Conservation (phyloP, 2,797 vertebrate species). For the Diplodus sargus region DNA sequence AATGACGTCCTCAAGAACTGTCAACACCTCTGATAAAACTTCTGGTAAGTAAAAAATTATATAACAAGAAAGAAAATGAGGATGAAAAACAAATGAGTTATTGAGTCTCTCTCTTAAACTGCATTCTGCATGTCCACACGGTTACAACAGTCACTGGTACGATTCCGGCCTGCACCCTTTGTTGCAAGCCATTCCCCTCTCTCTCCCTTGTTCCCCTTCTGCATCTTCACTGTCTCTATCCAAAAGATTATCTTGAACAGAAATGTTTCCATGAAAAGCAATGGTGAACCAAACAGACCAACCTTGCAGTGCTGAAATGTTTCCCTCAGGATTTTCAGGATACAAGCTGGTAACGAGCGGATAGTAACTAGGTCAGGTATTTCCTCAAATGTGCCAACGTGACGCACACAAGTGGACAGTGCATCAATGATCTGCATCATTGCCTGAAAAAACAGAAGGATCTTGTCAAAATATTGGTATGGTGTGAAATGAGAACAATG, state of each 20-base stretch:
- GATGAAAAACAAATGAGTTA: not conserved
- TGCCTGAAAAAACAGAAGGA: conserved; percentile 75
- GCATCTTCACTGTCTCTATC: too few species aligned
- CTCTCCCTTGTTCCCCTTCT: too few species aligned
- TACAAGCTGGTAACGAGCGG: conserved; percentile 87
- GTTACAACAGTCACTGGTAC: too few species aligned
- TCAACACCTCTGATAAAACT: not conserved
- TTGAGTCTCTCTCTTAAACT: not conserved
- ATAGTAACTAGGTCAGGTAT: conserved; percentile 81
- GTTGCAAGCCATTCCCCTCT: too few species aligned
- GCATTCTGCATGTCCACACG: too few species aligned
- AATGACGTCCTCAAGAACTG: not conserved
- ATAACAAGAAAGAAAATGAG: not conserved
- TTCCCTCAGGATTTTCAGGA: conserved; percentile 89
- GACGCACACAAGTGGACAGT: conserved; percentile 87
- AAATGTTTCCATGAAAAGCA: not conserved
- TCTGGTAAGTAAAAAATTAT: not conserved
- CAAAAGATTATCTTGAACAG: too few species aligned
- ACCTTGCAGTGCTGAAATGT: conserved; percentile 93
- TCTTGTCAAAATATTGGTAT: conserved; percentile 5
- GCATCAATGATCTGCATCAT: conserved; percentile 88
- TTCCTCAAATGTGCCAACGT: conserved; percentile 84
- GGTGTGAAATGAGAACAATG: not conserved
- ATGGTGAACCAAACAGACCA: conserved; percentile 11
- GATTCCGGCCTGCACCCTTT: too few species aligned